Evolutionary conservation across 2,888 invertebrate genomes (phyloP), one percentile per base, ranked within the genome.

Genomic region (Acleris cristana): DNA sequence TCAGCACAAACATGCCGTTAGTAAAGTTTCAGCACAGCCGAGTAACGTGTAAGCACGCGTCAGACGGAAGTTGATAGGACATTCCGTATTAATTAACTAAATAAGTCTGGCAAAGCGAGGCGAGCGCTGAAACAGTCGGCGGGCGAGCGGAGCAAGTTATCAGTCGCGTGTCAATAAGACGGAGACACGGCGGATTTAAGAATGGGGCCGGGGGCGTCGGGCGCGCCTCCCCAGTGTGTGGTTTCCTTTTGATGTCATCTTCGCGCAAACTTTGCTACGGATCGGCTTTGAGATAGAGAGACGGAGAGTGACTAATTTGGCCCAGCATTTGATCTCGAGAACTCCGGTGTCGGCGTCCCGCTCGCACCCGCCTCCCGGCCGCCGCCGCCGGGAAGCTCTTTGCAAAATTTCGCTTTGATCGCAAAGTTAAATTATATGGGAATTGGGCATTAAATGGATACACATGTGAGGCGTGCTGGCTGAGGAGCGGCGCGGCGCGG

Each of bases 221-320:
- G 78, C 77, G 78, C 84, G 82, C 90, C 91, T 84, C 90, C 92
- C 91, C 89, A 89, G 89, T 92, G 90, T 92, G 92, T 92, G 92
- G 92, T 92, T 92, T 92, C 92, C 92, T 92, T 92, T 92, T 92
- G 92, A 92, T 92, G 92, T 92, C 92, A 92, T 92, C 92, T 92
- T 92, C 92, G 92, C 91, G 92, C 92, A 92, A 92, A 92, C 92
- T 92, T 92, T 92, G 92, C 92, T 92, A 89, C 92, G 91, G 92
- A 92, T 92, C 92, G 92, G 92, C 92, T 92, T 92, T 92, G 92
- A 92, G 92, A 92, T 92, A 92, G 92, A 92, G 92, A 92, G 90
- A 90, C 92, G 90, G 92, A 91, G 92, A 92, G 92, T 92, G 92
- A 92, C 92, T 92, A 92, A 92, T 92, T 92, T 92, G 91, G 92